Evolutionary conservation across 1,140 invertebrate genomes (phyloP).

Genomic region (Orchestia grillus): DNA sequence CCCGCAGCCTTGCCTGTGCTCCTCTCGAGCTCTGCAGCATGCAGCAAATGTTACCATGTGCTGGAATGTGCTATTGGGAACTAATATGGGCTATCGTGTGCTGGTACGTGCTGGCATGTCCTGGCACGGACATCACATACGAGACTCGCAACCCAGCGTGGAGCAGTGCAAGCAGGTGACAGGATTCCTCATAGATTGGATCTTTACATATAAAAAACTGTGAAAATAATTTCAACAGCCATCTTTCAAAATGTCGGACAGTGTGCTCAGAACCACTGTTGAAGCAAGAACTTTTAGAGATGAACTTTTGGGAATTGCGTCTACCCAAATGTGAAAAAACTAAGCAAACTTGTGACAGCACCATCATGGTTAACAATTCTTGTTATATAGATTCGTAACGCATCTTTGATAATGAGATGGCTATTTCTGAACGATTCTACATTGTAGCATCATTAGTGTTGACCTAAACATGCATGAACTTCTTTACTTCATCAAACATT

Average conservation of each 20-base stretch:
- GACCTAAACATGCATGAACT: background rate
- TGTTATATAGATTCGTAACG: background rate
- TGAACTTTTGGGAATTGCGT: background rate
- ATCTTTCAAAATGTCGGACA: background rate
- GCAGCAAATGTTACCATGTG: too few relatives aligned
- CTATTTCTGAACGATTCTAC: background rate
- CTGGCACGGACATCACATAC: too few relatives aligned
- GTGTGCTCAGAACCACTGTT: background rate
- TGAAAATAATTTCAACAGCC: background rate
- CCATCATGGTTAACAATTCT: background rate
- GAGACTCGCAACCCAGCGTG: too few relatives aligned
- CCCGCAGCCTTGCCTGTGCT: too few relatives aligned
- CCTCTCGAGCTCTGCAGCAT: too few relatives aligned
- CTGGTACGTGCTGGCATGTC: too few relatives aligned
- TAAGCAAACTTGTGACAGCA: background rate
- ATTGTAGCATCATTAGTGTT: background rate
- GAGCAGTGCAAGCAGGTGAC: too few relatives aligned
- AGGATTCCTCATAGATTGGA: too few relatives aligned
- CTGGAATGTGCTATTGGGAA: too few relatives aligned
- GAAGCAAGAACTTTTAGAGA: background rate
- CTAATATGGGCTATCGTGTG: too few relatives aligned
- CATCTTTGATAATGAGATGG: background rate
- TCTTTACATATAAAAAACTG: background rate
- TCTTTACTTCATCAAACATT: background rate
- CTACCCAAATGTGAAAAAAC: background rate